Percentiles rank a stretch among this genome's conserved stretches.
These are phyloP conservation scores for Carcina quercana DNA, from an alignment of 2,888 invertebrate species.

Conservation along the genomic window DNA sequence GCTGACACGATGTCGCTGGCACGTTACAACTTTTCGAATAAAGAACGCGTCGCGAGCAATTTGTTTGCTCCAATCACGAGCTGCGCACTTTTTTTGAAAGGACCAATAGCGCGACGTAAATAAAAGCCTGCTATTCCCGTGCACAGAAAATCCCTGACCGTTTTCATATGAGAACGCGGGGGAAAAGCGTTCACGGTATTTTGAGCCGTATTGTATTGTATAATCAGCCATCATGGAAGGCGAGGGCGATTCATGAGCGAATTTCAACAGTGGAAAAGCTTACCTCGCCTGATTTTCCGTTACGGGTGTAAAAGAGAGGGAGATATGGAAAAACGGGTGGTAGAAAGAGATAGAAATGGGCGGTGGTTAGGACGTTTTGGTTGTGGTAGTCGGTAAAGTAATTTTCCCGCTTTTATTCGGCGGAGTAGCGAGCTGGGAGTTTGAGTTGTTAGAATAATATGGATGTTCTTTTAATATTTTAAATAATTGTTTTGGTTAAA, in stretches of 20 bases:
- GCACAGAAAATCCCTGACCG: conserved; percentile 41
- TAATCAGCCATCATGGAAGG: conserved; percentile 74
- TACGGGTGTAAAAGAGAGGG: conserved; percentile 32
- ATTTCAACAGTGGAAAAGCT: conserved; percentile 45
- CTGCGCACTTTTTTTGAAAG: conserved; percentile 61
- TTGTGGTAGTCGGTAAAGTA: conserved; percentile 42
- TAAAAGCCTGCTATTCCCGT: conserved; percentile 54
- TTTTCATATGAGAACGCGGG: conserved; percentile 28
- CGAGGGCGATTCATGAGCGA: conserved; percentile 57
- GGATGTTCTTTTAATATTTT: no score
- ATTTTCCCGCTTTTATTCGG: conserved; percentile 70
- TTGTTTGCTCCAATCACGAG: conserved; percentile 73
- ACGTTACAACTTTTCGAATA: conserved; percentile 50
- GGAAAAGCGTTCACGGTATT: conserved; percentile 53
- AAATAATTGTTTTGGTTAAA: conserved; percentile 14
- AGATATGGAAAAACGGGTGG: conserved; percentile 19
- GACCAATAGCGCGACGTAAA: conserved; percentile 68
- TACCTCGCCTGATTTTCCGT: conserved; percentile 49
- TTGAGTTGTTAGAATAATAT: no score
- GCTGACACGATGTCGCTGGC: no score
- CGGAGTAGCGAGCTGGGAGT: conserved; percentile 31
- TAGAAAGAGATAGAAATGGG: conserved; percentile 34
- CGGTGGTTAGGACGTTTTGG: conserved; percentile 44
- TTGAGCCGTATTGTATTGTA: conserved; percentile 61
- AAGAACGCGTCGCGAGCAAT: conserved; percentile 67